Evolutionary conservation across 2,113 vertebrate species (phyloP).

Genomic region (Charadrius vociferus): DNA sequence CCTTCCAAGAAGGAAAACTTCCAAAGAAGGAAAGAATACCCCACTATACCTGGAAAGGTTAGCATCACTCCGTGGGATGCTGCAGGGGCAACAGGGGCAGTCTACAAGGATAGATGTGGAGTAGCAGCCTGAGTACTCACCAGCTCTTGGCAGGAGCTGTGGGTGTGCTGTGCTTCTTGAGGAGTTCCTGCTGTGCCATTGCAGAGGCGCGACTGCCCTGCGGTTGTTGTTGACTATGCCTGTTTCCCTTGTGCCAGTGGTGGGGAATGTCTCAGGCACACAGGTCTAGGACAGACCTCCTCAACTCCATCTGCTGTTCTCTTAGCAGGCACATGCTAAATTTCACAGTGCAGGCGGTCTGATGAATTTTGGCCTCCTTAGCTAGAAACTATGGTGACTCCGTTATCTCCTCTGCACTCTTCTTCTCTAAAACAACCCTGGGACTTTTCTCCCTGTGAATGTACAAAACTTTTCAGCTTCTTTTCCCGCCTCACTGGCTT

Average conservation of each 20-base stretch:
- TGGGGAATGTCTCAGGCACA: background rate
- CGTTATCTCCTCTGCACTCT: background rate
- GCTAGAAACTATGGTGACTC: background rate
- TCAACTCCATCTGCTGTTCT: background rate
- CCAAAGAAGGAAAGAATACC: background rate
- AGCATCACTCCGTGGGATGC: fast-evolving
- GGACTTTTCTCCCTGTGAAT: background rate
- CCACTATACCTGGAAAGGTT: background rate
- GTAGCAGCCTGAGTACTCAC: background rate
- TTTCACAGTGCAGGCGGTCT: background rate
- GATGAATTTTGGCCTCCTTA: background rate
- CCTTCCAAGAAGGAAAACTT: background rate
- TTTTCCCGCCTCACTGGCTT: background rate
- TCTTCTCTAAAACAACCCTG: background rate
- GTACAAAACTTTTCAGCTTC: background rate
- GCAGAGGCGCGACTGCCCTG: background rate
- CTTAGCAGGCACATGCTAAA: background rate
- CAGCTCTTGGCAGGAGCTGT: background rate
- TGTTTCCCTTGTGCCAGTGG: background rate
- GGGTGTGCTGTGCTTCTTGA: background rate
- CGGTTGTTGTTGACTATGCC: background rate
- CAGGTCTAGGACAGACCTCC: background rate
- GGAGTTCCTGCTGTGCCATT: background rate
- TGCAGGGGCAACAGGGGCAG: background rate
- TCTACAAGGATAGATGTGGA: fast-evolving